Conservation (phyloP, 2,888 invertebrate species). For the Tenthredo scrophulariae region DNA sequence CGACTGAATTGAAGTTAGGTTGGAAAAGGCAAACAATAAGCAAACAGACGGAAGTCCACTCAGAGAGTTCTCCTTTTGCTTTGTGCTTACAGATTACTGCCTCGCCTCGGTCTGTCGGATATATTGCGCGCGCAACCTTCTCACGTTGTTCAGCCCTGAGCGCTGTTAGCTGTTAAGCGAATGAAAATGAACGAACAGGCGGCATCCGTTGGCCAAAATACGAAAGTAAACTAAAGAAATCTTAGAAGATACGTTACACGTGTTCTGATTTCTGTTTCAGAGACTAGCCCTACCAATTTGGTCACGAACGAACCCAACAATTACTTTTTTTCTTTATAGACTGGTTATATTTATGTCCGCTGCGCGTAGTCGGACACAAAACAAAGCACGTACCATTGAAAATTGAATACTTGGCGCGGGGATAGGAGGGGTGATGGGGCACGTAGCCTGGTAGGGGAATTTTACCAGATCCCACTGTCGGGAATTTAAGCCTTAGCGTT, state of each 20-base stretch:
- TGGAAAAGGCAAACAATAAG: conserved; percentile 74
- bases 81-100: conserved; percentile 79
- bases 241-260: conserved; percentile 71
- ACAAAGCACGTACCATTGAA: conserved; percentile 42
- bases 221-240: conserved; percentile 62
- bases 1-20: conserved; percentile 65
- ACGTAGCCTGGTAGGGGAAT: neutral
- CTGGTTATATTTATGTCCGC: conserved; percentile 46
- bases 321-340: conserved; percentile 36
- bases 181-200: conserved; percentile 48
- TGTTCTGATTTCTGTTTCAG: conserved; percentile 78
- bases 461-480: neutral
- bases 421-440: neutral
- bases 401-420: conserved; percentile 26
- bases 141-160: conserved; percentile 75
- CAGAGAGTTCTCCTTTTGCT: conserved; percentile 77
- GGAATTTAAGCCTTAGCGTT: neutral
- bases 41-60: conserved; percentile 76
- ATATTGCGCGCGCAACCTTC: conserved; percentile 75
- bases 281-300: conserved; percentile 74
- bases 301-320: conserved; percentile 65
- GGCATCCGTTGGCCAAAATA: conserved; percentile 58
- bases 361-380: neutral
- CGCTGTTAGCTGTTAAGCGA: conserved; percentile 74
- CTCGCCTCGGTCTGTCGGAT: conserved; percentile 77